Base-by-base conservation (phyloP, 30 jellyfish, hydroid and myxozoan genomes). In the Nemopilema nomurai region DNA sequence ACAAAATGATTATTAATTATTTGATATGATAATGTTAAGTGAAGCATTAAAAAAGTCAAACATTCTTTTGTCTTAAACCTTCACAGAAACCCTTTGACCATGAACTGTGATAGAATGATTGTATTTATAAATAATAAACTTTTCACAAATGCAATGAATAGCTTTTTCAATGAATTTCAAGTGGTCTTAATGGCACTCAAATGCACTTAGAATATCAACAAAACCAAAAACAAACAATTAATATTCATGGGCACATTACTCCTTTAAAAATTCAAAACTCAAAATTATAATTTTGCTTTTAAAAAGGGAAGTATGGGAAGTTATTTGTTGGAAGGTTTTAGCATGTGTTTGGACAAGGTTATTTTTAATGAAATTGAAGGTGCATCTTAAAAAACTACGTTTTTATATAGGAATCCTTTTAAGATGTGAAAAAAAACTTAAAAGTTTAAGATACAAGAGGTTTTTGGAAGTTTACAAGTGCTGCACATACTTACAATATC, bases 401-500 rank as follows among this genome's bases (percentile, higher is more conserved):
- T 24, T 24, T 63, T n/a, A 8, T 19, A 24, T 63, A 63, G 18
- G 73, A 63, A 63, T 63, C 30, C 73, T 63, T 63, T 63, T n/a
- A 63, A 63, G 73, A 63, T n/a, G 27, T 63, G 73, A 24, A 63
- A 63, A 19, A 3, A 19, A 63, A n/a, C 27, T n/a, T 63, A 24
- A 24, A 24, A 24, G 73, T 63, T 63, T 63, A 63, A 63, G 29
- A 19, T 63, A 24, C 73, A 19, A 63, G 30, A n/a, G 73, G 73
- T 63, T 24, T 63, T 24, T 63, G 73, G 30, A 63, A 63, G 73
- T 63, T 63, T 63, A 63, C 73, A 63, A 63, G 73, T 63, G 73
- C 73, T 63, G 73, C 73, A 63, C 73, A 63, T n/a, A 63, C 30
- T 24, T 63, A 63, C 73, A 63, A 63, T 63, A 24, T 63, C 73